Conservation (phyloP, 2,113 vertebrate genomes). For the Ascaphus truei region DNA sequence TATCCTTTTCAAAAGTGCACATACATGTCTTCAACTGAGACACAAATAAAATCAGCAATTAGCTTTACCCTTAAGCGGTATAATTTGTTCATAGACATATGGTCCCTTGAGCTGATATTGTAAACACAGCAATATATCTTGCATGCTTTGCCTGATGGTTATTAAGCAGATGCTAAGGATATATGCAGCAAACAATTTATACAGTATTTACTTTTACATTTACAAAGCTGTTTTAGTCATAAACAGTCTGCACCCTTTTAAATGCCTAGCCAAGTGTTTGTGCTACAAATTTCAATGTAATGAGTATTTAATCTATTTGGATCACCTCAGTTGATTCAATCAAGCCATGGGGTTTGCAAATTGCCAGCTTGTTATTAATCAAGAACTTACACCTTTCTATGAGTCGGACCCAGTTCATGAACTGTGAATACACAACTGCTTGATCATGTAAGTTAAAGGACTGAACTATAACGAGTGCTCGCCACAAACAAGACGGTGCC, state of each 20-base stretch:
- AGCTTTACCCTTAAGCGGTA: conserved; percentile 25
- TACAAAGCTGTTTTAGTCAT: conserved; percentile 30
- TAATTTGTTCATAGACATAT: conserved; percentile 36
- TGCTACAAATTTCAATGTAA: conserved; percentile 10
- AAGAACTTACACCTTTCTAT: not conserved
- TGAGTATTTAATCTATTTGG: conserved; percentile 19
- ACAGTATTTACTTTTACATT: conserved; percentile 35
- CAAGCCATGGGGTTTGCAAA: not conserved
- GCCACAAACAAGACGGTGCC: too few relatives aligned
- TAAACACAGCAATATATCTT: conserved; percentile 36
- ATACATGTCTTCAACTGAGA: conserved; percentile 29
- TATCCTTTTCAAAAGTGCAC: conserved; percentile 9
- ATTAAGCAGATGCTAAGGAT: conserved; percentile 36
- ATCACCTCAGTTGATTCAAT: not conserved
- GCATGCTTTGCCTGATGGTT: conserved; percentile 23
- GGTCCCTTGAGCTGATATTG: conserved; percentile 32
- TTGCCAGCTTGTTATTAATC: not conserved
- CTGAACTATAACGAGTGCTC: too few relatives aligned
- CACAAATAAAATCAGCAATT: conserved; percentile 24
- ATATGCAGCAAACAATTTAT: conserved; percentile 35
- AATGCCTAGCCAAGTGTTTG: not conserved
- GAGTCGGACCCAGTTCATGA: not conserved
- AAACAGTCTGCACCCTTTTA: conserved; percentile 13
- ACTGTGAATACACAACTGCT: not conserved
- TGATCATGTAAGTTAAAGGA: not conserved